Evolutionary conservation across 2,113 vertebrate genomes (phyloP).

Genomic region (Cryptomyrus ogoouensis): DNA sequence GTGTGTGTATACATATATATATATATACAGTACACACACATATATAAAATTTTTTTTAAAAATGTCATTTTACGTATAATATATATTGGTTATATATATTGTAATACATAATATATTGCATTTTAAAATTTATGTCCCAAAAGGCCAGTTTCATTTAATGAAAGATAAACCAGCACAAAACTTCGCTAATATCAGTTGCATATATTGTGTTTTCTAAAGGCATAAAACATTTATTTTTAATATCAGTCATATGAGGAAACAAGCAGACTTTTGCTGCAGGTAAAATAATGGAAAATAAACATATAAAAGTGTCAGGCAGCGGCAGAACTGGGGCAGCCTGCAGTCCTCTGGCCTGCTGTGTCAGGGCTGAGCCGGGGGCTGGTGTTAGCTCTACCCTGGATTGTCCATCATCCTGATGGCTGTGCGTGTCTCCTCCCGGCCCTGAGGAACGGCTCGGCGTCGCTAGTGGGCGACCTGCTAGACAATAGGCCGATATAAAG

Average conservation of each 20-base stretch:
- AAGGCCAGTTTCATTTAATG: not conserved
- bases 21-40: not conserved
- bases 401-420: not conserved
- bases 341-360: not conserved
- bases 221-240: slow-evolving; percentile 12
- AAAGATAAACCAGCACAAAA: slow-evolving; percentile 2
- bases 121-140: not conserved
- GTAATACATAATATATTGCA: not conserved
- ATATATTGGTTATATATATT: not conserved
- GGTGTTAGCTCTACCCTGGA: not conserved
- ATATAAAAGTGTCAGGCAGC: not conserved
- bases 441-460: not conserved
- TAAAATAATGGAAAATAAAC: slow-evolving; percentile 5
- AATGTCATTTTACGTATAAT: not conserved
- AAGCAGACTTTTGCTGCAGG: not conserved
- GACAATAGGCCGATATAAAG: not conserved
- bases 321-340: not conserved
- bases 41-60: too few relatives aligned
- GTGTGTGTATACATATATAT: not conserved
- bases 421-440: not conserved
- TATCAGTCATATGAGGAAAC: not conserved
- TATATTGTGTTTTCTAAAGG: slow-evolving; percentile 6
- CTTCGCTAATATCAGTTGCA: not conserved
- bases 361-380: not conserved
- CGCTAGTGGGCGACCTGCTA: not conserved